Evolutionary conservation across 2,888 invertebrate species (phyloP), one percentile per base, ranked within the genome.

Genomic region (Baronia brevicornis): DNA sequence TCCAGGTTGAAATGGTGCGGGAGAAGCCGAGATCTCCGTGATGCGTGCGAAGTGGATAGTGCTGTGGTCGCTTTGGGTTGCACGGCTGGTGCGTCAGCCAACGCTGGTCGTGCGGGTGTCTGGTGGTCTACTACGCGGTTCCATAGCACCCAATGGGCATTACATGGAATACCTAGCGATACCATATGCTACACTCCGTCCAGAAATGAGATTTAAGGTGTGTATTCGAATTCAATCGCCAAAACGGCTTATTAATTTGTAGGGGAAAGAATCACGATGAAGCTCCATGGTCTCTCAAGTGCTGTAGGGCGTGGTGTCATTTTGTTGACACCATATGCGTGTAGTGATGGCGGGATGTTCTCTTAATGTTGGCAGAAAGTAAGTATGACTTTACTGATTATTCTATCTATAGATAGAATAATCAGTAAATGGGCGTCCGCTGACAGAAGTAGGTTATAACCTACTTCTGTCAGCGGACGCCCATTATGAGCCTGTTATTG

Each of bases 21-120:
- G n/a, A n/a, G n/a, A n/a, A n/a, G n/a, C 23, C 32, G 20, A 24
- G 23, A 33, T 18, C 25, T 15, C 22, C 36, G 21, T 15, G 18
- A 42, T 46, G 43, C 35, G 40, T 25, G 29, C 35, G 2, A 70
- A 71, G 36, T 78, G 75, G 79, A 4, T 71, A 39, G 61, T 80
- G 39, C 43, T 82, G 35, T 73, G 74, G 75, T 64, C 78, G 24
- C 51, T 80, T 24, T 74, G 78, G 73, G 67, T 67, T 5, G 65
- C 60, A 1, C 57, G 73, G 20, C 33, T 75, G 42, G 62, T 71
- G 35, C 64, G 60, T n/a, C 77, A 77, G 51, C 72, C 66, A 18
- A 68, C 72, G 15, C 22, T 33, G 8, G 46, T 52, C 23, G 43
- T 78, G 40, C 52, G 46, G 3, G 49, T 68, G 22, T 45, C 49